Conservation (phyloP, 2,888 invertebrate species). For the Tachina grossa region DNA sequence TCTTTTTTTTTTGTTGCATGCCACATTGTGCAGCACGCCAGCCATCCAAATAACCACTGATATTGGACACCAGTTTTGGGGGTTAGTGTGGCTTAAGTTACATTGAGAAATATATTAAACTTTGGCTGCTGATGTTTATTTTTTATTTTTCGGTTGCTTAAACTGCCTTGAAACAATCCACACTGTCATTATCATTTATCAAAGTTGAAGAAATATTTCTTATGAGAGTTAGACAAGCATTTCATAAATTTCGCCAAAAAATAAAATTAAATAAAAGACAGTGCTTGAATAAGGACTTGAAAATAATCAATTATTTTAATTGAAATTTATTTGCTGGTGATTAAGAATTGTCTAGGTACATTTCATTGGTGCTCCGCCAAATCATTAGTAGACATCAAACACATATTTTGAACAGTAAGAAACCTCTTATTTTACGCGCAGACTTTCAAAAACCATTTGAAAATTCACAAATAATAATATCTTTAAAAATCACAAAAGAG, state of each 20-base stretch:
- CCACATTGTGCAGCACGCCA: conserved; percentile 10
- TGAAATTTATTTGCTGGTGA: no score
- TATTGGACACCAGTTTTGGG: background rate
- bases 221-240: background rate
- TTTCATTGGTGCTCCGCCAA: no score
- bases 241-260: background rate
- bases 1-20: conserved; percentile 25
- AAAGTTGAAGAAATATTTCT: conserved; percentile 12
- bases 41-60: conserved; percentile 10
- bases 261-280: background rate
- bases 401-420: no score
- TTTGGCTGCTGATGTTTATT: conserved; percentile 13
- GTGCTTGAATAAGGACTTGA: background rate
- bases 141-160: background rate
- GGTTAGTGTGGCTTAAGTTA: background rate
- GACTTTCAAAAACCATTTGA: no score
- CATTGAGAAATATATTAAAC: conserved; percentile 34
- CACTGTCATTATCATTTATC: conserved; percentile 5
- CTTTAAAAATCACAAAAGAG: no score
- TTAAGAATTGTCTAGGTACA: no score
- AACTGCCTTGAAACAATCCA: conserved; percentile 3
- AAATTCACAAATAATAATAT: no score
- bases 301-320: background rate
- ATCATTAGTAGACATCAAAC: no score
- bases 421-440: no score